Base-by-base conservation (phyloP, 2,888 invertebrate species). In the Drosophila nr. medialis region DNA sequence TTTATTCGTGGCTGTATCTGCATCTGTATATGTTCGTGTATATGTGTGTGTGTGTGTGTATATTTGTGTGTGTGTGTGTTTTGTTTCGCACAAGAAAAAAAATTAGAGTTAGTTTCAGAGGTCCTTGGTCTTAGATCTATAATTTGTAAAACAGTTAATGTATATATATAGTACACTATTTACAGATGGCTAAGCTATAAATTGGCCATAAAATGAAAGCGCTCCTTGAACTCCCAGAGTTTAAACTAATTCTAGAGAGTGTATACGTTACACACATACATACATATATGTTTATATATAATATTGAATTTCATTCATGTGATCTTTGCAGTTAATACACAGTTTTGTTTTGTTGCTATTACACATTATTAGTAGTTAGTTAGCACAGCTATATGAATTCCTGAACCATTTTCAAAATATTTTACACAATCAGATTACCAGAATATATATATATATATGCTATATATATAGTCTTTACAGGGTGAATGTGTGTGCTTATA, bases 301-400 rank as follows among this genome's bases (percentile, higher is more conserved):
- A 42, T 71, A 64, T 75, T 77, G 77, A 77, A 77, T 77, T 77
- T 63, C 42, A 77, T 77, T 80, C 77, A 76, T 66, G 77, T 71
- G 63, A 80, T 75, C 74, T 75, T 21, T n/a, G 34, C 15, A 50
- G 38, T 48, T 51, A 32, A 50, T 32, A 40, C 58, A 24, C 34
- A 24, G 42, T 18, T 63, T 29, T 36, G 21, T 27, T 27, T 13
- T 42, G 32, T 32, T 32, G 27, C 54, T 68, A 38, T 48, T 53
- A 48, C 29, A 51, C 18, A 40, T 29, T 48, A 63, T 50, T 42
- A 54, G 21, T 27, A 54, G 10, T 32, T 58, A 38, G 42, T 87
- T 87, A 86, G 88, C 90, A 80, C 88, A 86, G 89, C 86, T 89
- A 87, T 82, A 71, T 64, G 67, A 69, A 83, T 90, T 90, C 90